Percentiles rank a stretch among this genome's conserved stretches.
phyloP scores from a whole-genome alignment of 2,797 vertebrate species.

The Spatula versicolor region DNA sequence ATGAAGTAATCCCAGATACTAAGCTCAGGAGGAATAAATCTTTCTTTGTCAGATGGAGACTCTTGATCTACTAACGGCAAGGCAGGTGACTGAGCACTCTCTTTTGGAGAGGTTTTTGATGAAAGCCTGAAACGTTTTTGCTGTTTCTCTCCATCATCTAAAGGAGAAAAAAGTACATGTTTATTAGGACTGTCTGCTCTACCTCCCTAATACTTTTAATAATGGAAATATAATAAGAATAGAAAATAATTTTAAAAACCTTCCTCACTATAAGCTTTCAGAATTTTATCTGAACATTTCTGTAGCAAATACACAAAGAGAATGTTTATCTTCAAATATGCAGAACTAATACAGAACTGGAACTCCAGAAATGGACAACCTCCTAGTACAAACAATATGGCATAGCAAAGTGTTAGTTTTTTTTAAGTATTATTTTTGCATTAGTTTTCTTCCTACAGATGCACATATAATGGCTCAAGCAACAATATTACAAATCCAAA shows the following conservation, averaged over 20 bases:
- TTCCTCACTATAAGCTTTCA: not conserved
- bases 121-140: slow-evolving; percentile 81
- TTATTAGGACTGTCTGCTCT: not conserved
- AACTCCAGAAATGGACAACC: not conserved
- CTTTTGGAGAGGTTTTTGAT: slow-evolving; percentile 83
- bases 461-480: not conserved
- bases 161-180: slow-evolving; percentile 65
- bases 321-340: not conserved
- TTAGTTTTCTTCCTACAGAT: not conserved
- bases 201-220: not conserved
- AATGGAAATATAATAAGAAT: not conserved
- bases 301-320: not conserved
- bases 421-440: too few relatives aligned
- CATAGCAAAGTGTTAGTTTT: not conserved
- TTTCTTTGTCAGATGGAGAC: slow-evolving; percentile 83
- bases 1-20: slow-evolving; percentile 99
- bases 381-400: not conserved
- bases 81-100: slow-evolving; percentile 74
- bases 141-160: slow-evolving; percentile 83
- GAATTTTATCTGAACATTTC: not conserved
- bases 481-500: not conserved
- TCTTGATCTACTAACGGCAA: slow-evolving; percentile 80
- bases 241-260: not conserved
- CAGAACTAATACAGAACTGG: not conserved
- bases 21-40: slow-evolving; percentile 93